phyloP scores from a whole-genome alignment of 2,888 invertebrate genomes.

The Phyllotreta cruciferae region DNA sequence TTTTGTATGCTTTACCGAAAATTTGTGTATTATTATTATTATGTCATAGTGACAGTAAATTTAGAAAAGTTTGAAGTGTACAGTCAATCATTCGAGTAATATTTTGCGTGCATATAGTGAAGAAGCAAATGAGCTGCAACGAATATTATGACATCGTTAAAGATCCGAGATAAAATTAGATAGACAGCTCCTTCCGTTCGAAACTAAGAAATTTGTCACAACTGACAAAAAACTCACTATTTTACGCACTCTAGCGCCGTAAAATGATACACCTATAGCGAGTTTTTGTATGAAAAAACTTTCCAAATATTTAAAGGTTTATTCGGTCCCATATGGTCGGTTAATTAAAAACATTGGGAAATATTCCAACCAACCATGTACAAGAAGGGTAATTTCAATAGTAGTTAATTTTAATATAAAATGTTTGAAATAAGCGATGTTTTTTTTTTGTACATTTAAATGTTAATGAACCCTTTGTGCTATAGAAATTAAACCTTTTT shows the following conservation, averaged over 20 bases:
- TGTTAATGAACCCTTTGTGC: too few species aligned
- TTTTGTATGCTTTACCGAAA: background rate
- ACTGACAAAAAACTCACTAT: slow-evolving; percentile 28
- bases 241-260: slow-evolving; percentile 19
- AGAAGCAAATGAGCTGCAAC: slow-evolving; percentile 3
- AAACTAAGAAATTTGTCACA: slow-evolving; percentile 26
- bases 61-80: too few species aligned
- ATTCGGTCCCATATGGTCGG: slow-evolving; percentile 1
- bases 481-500: too few species aligned
- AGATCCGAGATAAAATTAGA: slow-evolving; percentile 20
- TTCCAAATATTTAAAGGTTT: slow-evolving; percentile 19
- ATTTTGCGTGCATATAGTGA: background rate
- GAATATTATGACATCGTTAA: slow-evolving; percentile 27
- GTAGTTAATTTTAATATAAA: too few species aligned
- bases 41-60: background rate
- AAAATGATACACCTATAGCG: slow-evolving; percentile 26
- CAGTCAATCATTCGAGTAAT: too few species aligned
- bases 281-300: background rate
- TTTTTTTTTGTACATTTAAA: too few species aligned
- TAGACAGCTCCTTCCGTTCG: slow-evolving; percentile 26
- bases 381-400: slow-evolving; percentile 10
- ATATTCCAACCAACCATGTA: background rate
- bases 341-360: slow-evolving; percentile 15
- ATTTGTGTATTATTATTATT: too few species aligned
- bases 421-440: too few species aligned